Base-by-base conservation (phyloP, 2,797 vertebrate genomes). In the Phylloscopus collybita region DNA sequence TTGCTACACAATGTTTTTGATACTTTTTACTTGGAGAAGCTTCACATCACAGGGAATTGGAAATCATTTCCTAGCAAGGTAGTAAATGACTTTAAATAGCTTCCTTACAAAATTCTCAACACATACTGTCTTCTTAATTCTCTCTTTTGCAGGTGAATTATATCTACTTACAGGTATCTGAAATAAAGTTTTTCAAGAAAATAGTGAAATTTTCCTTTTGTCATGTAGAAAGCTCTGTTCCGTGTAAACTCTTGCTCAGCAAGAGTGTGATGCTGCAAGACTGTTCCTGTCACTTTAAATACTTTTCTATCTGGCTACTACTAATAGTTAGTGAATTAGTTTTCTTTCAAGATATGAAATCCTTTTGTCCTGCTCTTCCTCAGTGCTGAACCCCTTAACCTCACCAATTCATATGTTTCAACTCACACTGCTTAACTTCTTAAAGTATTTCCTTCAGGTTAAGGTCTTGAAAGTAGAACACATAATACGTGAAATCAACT, bases 401-500 rank as follows among this genome's bases (percentile, higher is more conserved):
- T 91, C 72, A 25, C 61, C 45, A 80, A 50, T 83, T 90, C 57
- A 25, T 26, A 8, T 38, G 30, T 49, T 87, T 89, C 76, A n/a
- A 10, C 20, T 90, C 36, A 12, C 21, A 12, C 42, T 50, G 51
- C 70, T 86, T 90, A 86, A 88, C 65, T 83, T 70, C n/a, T 61
- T 87, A 30, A 75, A 92, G 50, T 86, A 56, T 75, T 92, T 88
- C 65, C 38, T 86, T 92, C 59, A 51, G 65, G 64, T 92, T 89
- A 80, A 80, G 53, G 7, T 89, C 75, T 93, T 86, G 34, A 30
- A 80, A 86, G n/a, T 79, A 62, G 69, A 91, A 64, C 45, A 36
- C 14, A 9, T 34, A 71, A 47, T 74, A 47, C 36, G 50, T 91
- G 87, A 74, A 82, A 87, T 80, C 51, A 49, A 4, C 81, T 86